phyloP scores from a whole-genome alignment of 2,888 invertebrate genomes.

The Tyria jacobaeae region DNA sequence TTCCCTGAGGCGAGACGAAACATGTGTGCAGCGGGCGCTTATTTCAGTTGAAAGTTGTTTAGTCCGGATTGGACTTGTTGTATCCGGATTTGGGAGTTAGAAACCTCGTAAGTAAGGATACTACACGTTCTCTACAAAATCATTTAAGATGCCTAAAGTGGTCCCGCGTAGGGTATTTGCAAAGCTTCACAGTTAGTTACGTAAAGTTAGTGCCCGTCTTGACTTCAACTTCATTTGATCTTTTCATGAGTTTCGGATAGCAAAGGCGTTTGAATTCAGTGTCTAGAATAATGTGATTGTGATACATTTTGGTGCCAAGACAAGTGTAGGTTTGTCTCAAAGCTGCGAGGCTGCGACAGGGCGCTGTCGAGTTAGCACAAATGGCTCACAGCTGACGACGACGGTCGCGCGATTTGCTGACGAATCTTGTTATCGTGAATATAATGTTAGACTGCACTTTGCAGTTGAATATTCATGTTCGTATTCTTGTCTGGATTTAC shows the following conservation, averaged over 20 bases:
- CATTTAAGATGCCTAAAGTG: slow-evolving; percentile 53
- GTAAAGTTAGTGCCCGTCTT: slow-evolving; percentile 30
- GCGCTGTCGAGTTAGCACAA: slow-evolving; percentile 66
- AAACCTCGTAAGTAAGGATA: slow-evolving; percentile 64
- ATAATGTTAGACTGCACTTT: slow-evolving; percentile 70
- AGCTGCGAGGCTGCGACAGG: slow-evolving; percentile 35
- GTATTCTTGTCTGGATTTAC: slow-evolving; percentile 62
- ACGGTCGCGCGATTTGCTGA: slow-evolving; percentile 72
- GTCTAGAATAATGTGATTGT: slow-evolving; percentile 44
- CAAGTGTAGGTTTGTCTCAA: slow-evolving; percentile 43
- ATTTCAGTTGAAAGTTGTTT: slow-evolving; percentile 80
- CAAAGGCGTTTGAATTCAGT: slow-evolving; percentile 32
- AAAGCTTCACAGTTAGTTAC: slow-evolving; percentile 37
- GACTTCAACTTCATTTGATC: slow-evolving; percentile 33
- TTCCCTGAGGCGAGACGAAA: slow-evolving; percentile 72
- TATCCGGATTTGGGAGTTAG: slow-evolving; percentile 72
- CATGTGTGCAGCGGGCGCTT: slow-evolving; percentile 76
- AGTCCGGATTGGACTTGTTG: slow-evolving; percentile 73
- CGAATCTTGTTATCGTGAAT: slow-evolving; percentile 82
- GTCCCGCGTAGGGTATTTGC: slow-evolving; percentile 27
- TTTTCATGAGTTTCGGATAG: slow-evolving; percentile 31
- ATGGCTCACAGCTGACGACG: slow-evolving; percentile 56
- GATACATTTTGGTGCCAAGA: slow-evolving; percentile 65
- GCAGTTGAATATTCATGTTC: slow-evolving; percentile 81
- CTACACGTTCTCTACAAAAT: slow-evolving; percentile 55